These are phyloP conservation scores for Fopius arisanus DNA, from an alignment of 1,140 invertebrate genomes.

Conservation along the genomic window DNA sequence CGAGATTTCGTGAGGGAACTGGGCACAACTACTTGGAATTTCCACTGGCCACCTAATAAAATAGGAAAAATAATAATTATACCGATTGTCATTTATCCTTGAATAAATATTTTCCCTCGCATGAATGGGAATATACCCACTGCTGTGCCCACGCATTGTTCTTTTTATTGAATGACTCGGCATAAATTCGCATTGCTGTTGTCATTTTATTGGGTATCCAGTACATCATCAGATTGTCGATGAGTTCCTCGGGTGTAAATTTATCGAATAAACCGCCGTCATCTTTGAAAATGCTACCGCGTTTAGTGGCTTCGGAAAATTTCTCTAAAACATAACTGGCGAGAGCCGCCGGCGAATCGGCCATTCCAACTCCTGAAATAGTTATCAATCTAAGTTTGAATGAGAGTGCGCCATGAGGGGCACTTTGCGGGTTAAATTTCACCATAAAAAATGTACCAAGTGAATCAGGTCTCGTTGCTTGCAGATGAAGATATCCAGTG, in stretches of 20 bases:
- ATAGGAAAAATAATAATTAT: not conserved
- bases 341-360: constrained; percentile 73
- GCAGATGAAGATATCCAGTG: constrained; percentile 81
- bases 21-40: constrained; percentile 65
- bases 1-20: constrained; percentile 63
- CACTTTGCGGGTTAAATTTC: too few species aligned
- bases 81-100: not conserved
- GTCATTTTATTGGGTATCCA: constrained; percentile 77
- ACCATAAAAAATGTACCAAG: constrained; percentile 67
- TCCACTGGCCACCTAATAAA: constrained; percentile 58
- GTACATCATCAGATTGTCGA: constrained; percentile 83
- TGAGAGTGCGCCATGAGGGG: too few species aligned
- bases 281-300: constrained; percentile 43
- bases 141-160: constrained; percentile 49
- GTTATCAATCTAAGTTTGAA: too few species aligned
- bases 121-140: constrained; percentile 51
- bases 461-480: constrained; percentile 89
- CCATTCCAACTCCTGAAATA: constrained; percentile 65
- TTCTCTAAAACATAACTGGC: constrained; percentile 80
- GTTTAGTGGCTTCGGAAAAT: constrained; percentile 73
- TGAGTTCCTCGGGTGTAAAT: constrained; percentile 69
- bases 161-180: constrained; percentile 65
- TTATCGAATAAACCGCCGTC: constrained; percentile 71
- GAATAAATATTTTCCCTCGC: not conserved
- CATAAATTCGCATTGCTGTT: constrained; percentile 72